Evolutionary conservation across 2,797 vertebrate genomes (phyloP).

Genomic region (Eulemur albifrons): DNA sequence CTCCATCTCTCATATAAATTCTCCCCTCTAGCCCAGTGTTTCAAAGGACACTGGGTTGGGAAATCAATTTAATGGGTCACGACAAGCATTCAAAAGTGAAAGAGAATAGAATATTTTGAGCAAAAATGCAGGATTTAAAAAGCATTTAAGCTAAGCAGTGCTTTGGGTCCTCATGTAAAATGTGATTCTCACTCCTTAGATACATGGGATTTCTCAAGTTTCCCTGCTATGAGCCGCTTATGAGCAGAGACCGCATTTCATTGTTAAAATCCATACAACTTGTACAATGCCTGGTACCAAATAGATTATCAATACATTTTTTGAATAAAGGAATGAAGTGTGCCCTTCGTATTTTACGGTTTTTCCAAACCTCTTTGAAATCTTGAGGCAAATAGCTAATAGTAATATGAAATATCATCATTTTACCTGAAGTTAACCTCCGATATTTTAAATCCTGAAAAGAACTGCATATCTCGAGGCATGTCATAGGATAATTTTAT

Average conservation of each 20-base stretch:
- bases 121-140: background rate
- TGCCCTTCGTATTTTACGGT: background rate
- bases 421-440: background rate
- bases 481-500: background rate
- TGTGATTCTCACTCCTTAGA: rapidly evolving
- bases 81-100: background rate
- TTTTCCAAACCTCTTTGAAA: background rate
- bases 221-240: background rate
- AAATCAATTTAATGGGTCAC: background rate
- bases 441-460: background rate
- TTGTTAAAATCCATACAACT: background rate
- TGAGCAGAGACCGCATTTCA: background rate
- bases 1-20: background rate
- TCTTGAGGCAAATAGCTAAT: background rate
- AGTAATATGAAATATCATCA: background rate
- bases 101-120: background rate
- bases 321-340: background rate
- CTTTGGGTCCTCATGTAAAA: background rate
- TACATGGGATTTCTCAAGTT: rapidly evolving
- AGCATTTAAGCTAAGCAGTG: background rate
- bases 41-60: background rate
- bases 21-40: background rate
- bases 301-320: background rate
- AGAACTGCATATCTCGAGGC: background rate
- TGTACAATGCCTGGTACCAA: background rate